Base-by-base conservation (phyloP, 2,888 invertebrate genomes). In the Lissocephala sabroskyi region DNA sequence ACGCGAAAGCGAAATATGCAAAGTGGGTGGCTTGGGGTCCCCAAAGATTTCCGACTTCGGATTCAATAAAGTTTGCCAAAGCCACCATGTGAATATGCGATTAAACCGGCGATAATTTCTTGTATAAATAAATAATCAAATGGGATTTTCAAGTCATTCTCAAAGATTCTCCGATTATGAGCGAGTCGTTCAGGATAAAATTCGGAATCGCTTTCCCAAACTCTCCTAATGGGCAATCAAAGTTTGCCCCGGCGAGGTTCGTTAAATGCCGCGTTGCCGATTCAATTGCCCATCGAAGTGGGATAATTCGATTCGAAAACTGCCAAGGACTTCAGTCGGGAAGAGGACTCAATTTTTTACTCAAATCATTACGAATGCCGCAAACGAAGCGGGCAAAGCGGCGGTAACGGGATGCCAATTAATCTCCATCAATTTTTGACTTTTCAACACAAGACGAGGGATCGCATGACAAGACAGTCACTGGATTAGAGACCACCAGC, bases 91-190 rank as follows among this genome's bases (percentile, higher is more conserved):
- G 44, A 41, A 55, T 56, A 57, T 51, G 49, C 48, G 77, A 77
- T 79, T 77, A 70, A 77, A 77, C 66, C 65, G 62, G 59, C 54
- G 80, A 80, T 79, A 75, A 80, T 79, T 75, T 70, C 64, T 62
- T 58, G 59, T 71, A 65, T 79, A 56, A 79, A 79, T 79, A 79
- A 79, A 63, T 62, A 62, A n/a, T n/a, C n/a, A n/a, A 67, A 53
- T 16, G 5, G 30, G 14, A 35, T 35, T 35, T 35, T 23, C 4
- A 23, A 23, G 3, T 23, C n/a, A n/a, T n/a, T n/a, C n/a, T n/a
- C n/a, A n/a, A n/a, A n/a, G n/a, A n/a, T n/a, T n/a, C n/a, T n/a
- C n/a, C n/a, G n/a, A n/a, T n/a, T n/a, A n/a, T n/a, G n/a, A n/a
- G n/a, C n/a, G n/a, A n/a, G n/a, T n/a, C n/a, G n/a, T n/a, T n/a